phyloP scores from a whole-genome alignment of 2,888 invertebrate species.

The Rotaria socialis region DNA sequence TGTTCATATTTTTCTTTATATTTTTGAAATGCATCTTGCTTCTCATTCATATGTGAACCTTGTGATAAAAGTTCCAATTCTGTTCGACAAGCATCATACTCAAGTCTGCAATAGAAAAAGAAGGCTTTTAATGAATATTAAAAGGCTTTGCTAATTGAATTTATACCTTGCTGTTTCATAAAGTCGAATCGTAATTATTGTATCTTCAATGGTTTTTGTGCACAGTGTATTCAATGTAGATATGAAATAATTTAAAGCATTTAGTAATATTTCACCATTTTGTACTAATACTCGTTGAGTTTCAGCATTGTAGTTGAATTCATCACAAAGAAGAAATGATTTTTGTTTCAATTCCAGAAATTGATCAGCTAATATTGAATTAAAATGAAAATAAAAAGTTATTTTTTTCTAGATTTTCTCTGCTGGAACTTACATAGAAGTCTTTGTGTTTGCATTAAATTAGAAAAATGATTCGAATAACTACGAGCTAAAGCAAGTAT shows the following conservation, averaged over 20 bases:
- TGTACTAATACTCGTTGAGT: conserved; percentile 85
- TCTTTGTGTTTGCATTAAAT: conserved; percentile 44
- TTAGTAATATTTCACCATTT: conserved; percentile 82
- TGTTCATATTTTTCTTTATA: conserved; percentile 87
- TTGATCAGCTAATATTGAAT: conserved; percentile 65
- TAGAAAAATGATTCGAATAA: conserved; percentile 40
- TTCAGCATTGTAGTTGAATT: conserved; percentile 89
- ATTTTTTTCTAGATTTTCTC: neutral
- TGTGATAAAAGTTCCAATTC: conserved; percentile 79
- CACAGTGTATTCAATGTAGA: conserved; percentile 89
- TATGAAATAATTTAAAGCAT: conserved; percentile 90
- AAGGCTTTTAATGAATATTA: too few species aligned
- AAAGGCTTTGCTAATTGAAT: too few species aligned
- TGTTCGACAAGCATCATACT: conserved; percentile 93
- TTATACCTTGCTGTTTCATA: conserved; percentile 72
- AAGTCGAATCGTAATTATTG: conserved; percentile 71
- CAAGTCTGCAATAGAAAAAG: conserved; percentile 65
- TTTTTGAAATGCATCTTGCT: conserved; percentile 76
- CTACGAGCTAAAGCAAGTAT: conserved; percentile 63
- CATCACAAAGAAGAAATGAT: conserved; percentile 87
- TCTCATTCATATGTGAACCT: conserved; percentile 53
- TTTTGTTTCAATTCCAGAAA: conserved; percentile 92
- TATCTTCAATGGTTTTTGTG: conserved; percentile 96
- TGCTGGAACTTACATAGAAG: neutral
- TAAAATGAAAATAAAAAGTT: too few species aligned